These are phyloP conservation scores for Tetragonula carbonaria DNA, from an alignment of 2,888 invertebrate genomes.

Conservation along the genomic window DNA sequence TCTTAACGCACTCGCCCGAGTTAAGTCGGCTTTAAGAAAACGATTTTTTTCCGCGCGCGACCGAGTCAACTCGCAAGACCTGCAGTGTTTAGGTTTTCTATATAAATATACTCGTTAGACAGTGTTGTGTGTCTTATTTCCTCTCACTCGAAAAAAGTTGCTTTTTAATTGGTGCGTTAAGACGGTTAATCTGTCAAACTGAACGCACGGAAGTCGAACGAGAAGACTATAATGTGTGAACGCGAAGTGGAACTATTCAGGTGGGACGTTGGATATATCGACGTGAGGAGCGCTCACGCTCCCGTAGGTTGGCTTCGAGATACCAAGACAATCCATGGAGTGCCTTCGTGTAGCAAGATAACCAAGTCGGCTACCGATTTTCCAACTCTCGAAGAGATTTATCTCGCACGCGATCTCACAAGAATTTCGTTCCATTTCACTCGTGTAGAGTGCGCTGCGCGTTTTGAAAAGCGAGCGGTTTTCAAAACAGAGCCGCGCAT, in stretches of 20 bases:
- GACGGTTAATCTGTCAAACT: neutral
- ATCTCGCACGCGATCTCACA: slow-evolving; percentile 45
- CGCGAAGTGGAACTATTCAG: slow-evolving; percentile 19
- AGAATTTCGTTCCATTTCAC: slow-evolving; percentile 38
- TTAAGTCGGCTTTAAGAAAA: too few species aligned
- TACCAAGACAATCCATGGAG: slow-evolving; percentile 68
- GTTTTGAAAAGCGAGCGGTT: neutral
- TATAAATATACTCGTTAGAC: too few species aligned
- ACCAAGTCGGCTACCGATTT: slow-evolving; percentile 64
- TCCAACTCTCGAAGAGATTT: slow-evolving; percentile 51
- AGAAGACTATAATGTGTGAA: slow-evolving; percentile 17
- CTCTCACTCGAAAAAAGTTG: too few species aligned
- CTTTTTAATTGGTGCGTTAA: too few species aligned
- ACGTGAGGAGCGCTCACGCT: slow-evolving; percentile 10
- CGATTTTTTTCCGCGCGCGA: too few species aligned
- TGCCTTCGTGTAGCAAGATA: slow-evolving; percentile 63
- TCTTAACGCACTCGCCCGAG: too few species aligned
- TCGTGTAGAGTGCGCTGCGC: neutral
- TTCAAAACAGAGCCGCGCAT: neutral
- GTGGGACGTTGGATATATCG: slow-evolving; percentile 54
- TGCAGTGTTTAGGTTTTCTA: too few species aligned
- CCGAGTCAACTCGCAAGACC: too few species aligned
- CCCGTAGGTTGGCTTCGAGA: slow-evolving; percentile 73
- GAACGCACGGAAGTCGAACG: slow-evolving; percentile 13
- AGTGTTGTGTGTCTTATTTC: too few species aligned